phyloP scores from a whole-genome alignment of 2,888 invertebrate species.

The Pyrrhosoma nymphula region DNA sequence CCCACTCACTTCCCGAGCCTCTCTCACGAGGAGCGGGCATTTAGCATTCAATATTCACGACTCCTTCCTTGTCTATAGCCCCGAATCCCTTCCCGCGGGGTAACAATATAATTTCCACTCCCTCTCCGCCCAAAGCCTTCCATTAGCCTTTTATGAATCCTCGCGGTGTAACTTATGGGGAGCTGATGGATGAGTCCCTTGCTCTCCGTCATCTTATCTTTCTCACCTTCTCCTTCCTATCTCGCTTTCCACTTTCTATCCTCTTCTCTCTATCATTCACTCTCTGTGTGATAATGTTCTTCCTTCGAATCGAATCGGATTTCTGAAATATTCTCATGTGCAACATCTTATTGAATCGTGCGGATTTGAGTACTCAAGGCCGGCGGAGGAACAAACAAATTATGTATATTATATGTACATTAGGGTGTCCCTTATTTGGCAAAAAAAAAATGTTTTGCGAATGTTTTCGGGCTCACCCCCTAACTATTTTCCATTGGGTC shows the following conservation, averaged over 20 bases:
- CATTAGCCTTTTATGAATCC: constrained; percentile 17
- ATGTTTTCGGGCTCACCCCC: too few relatives aligned
- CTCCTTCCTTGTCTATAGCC: not conserved
- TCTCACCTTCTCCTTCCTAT: not conserved
- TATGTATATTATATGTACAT: too few relatives aligned
- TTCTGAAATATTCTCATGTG: too few relatives aligned
- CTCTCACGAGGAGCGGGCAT: not conserved
- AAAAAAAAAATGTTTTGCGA: too few relatives aligned
- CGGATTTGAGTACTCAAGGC: too few relatives aligned
- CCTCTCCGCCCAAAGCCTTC: not conserved
- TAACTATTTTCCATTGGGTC: too few relatives aligned
- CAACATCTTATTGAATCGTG: too few relatives aligned
- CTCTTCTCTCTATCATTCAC: not conserved
- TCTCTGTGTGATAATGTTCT: too few relatives aligned
- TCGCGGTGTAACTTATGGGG: not conserved
- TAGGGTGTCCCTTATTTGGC: too few relatives aligned
- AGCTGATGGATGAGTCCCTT: not conserved
- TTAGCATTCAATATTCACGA: not conserved
- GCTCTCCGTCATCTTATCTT: not conserved
- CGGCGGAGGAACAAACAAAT: too few relatives aligned
- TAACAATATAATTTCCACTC: not conserved
- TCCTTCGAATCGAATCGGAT: too few relatives aligned
- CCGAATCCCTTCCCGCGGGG: not conserved
- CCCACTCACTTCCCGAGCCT: not conserved
- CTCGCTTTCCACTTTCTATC: not conserved